phyloP scores from a whole-genome alignment of 2,113 vertebrate species.

The Origma solitaria region DNA sequence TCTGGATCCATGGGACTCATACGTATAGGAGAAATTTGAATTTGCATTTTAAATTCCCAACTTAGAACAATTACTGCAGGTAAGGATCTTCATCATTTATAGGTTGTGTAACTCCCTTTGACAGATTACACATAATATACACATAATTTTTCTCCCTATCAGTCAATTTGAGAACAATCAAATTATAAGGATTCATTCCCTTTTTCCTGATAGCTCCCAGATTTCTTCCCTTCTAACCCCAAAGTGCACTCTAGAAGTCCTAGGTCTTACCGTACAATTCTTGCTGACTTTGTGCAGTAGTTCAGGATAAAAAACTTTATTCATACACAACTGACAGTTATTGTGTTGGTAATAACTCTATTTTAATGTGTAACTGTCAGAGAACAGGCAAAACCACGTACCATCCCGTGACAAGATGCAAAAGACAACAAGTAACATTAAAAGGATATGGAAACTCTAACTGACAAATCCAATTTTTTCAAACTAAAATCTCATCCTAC shows the following conservation, averaged over 20 bases:
- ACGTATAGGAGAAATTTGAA: accelerated
- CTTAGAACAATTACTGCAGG: not conserved
- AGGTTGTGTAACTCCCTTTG: not conserved
- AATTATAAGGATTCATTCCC: not conserved
- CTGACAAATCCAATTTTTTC: not conserved
- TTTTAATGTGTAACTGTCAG: not conserved
- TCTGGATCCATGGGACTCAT: not conserved
- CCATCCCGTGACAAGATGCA: not conserved
- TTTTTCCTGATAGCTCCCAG: not conserved
- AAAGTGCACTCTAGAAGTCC: not conserved
- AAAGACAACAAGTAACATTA: not conserved
- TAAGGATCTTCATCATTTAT: not conserved
- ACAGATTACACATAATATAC: not conserved
- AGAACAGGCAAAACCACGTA: not conserved
- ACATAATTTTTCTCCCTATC: not conserved
- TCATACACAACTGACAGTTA: not conserved
- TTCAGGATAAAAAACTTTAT: not conserved
- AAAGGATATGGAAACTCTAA: not conserved
- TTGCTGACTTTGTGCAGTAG: not conserved
- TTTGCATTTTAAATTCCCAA: not conserved
- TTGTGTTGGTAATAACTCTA: not conserved
- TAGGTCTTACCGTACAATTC: not conserved
- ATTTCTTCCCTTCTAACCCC: not conserved
- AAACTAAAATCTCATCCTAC: not conserved
- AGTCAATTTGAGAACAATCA: not conserved